Percentiles rank a stretch among this genome's conserved stretches.
phyloP scores from a whole-genome alignment of 2,888 invertebrate genomes.

The Drosophila helvetica region DNA sequence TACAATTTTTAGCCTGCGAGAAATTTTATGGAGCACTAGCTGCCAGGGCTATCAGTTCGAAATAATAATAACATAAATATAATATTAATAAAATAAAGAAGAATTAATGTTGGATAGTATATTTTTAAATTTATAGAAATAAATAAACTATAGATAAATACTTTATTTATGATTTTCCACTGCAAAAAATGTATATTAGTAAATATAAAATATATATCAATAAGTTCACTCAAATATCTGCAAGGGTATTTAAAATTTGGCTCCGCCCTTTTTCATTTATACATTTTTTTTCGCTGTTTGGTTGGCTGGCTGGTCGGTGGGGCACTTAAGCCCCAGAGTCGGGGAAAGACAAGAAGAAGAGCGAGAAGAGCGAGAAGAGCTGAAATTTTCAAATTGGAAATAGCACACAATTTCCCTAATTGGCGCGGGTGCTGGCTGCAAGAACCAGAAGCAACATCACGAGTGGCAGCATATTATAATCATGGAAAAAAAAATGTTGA shows the following conservation, averaged over 20 bases:
- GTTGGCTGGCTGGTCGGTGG: constrained; percentile 30
- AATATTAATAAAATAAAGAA: too few species aligned
- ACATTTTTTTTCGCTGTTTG: constrained; percentile 22
- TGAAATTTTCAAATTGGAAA: constrained; percentile 81
- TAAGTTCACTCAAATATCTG: too few species aligned
- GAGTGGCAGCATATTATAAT: constrained; percentile 65
- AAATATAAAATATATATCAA: neutral
- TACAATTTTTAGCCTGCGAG: too few species aligned
- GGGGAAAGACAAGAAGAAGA: constrained; percentile 27
- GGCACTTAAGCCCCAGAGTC: constrained; percentile 64
- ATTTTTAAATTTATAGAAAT: too few species aligned
- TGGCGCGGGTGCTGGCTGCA: constrained; percentile 58
- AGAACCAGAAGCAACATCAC: constrained; percentile 28
- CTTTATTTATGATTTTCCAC: too few species aligned
- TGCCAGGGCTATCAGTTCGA: too few species aligned
- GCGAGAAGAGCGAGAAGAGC: constrained; percentile 53
- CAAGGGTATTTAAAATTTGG: constrained; percentile 4
- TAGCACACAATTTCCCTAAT: constrained; percentile 84
- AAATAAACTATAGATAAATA: too few species aligned
- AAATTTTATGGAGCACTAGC: too few species aligned
- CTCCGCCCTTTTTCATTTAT: neutral
- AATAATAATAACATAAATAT: too few species aligned
- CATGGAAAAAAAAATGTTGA: constrained; percentile 68
- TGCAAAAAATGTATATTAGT: too few species aligned
- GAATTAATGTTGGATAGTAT: too few species aligned